Base-by-base conservation (phyloP, 2,113 vertebrate genomes). In the Planiliza haematocheilus region DNA sequence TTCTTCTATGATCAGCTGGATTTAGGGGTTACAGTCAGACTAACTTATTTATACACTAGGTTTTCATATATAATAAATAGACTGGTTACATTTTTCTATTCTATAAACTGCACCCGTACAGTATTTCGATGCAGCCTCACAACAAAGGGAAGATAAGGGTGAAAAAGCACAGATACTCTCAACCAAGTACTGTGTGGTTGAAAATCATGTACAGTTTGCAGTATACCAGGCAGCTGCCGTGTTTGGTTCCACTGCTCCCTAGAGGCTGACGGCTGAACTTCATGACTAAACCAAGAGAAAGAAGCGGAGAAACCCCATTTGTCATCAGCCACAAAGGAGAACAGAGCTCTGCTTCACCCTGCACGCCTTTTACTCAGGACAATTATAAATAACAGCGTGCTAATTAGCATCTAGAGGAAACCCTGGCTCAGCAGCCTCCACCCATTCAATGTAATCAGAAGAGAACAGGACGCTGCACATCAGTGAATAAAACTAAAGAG, bases 371-470 rank as follows among this genome's bases (percentile, higher is more conserved):
- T 65, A 75, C 67, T 83, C 48, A 62, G 70, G 79, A 82, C 60
- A 81, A 64, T 88, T 84, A 88, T 58, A 77, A 85, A 88, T 81
- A 88, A 74, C 59, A 45, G 77, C 18, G 17, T 0, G 1, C 59
- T 74, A 81, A 90, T 85, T 86, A 79, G 60, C 68, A 76, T 72
- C 59, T 52, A 38, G 58, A 66, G 74, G 58, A 84, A 89, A 78
- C 45, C 39, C 49, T 84, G 34, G 21, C 78, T 84, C 66, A 89
- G 85, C 79, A 69, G 48, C 49, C 62, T 80, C 46, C 21, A 37
- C 21, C 2, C 1, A 46, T 50, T 56, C 9, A 67, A 65, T 74
- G 8, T 58, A 61, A 84, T 74, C 56, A 75, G 49, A 59, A 14
- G 34, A 24, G 13, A 67, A 51, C 63, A n/a, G 57, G 1, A 13